Conservation (phyloP, 2,113 vertebrate genomes). For the Oncorhynchus masou region DNA sequence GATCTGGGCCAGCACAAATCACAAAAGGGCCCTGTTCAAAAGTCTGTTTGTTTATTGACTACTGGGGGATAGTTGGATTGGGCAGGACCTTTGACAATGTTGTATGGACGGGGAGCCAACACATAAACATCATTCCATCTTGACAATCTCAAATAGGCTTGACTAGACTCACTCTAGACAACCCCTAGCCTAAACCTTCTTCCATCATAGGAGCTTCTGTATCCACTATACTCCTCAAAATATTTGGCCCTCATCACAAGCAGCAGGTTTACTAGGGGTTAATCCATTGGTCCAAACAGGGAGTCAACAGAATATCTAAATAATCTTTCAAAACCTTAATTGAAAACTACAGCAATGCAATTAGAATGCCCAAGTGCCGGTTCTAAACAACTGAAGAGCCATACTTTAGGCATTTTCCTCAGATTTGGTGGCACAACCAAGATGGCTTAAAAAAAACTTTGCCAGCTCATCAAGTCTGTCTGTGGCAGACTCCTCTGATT, state of each 20-base stretch:
- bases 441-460: slow-evolving; percentile 17
- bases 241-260: not conserved
- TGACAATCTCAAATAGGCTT: not conserved
- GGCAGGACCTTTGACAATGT: not conserved
- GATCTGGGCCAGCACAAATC: slow-evolving; percentile 13
- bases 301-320: not conserved
- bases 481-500: slow-evolving; percentile 13
- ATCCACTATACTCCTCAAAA: not conserved
- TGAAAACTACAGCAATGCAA: not conserved
- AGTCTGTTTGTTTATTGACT: not conserved
- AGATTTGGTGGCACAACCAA: not conserved
- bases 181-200: not conserved
- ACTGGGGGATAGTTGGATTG: not conserved
- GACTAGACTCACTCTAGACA: not conserved
- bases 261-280: too few relatives aligned
- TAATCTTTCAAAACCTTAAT: not conserved
- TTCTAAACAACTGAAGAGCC: not conserved
- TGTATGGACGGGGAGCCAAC: not conserved
- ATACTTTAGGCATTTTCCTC: not conserved
- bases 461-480: slow-evolving; percentile 26
- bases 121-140: not conserved
- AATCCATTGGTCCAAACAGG: not conserved
- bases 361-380: not conserved
- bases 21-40: slow-evolving; percentile 9
- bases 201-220: not conserved